A percentile compares a stretch with the other conserved stretches of the same genome.
These are phyloP conservation scores for Harpagifer antarcticus DNA, from an alignment of 2,797 vertebrate genomes.

Conservation along the genomic window DNA sequence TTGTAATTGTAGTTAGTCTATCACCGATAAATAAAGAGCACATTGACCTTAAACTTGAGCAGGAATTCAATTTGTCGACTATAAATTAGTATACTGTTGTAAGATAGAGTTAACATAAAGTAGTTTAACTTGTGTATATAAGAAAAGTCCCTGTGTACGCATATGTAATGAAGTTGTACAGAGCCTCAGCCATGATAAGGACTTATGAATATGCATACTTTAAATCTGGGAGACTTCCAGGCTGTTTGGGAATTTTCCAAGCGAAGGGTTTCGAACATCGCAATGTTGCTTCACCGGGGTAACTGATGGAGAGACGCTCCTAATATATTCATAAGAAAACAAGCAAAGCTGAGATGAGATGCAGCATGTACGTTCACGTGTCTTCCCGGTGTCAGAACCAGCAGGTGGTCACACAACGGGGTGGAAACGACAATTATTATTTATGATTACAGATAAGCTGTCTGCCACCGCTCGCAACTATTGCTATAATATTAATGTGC, in stretches of 20 bases:
- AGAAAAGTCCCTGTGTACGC: constrained; percentile 61
- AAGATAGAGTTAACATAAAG: constrained; percentile 40
- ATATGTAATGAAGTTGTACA: constrained; percentile 72
- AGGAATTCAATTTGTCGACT: constrained; percentile 3
- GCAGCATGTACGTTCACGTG: neutral
- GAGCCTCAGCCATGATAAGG: constrained; percentile 49
- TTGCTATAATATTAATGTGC: neutral
- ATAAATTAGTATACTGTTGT: constrained; percentile 48
- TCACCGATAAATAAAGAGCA: constrained; percentile 17
- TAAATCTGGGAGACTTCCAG: constrained; percentile 57
- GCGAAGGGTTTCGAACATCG: constrained; percentile 32
- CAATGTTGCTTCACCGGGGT: constrained; percentile 20
- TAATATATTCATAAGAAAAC: constrained; percentile 43
- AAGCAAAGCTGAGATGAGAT: constrained; percentile 19
- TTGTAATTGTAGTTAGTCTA: constrained; percentile 21
- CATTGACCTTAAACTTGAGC: constrained; percentile 11
- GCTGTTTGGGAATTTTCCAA: constrained; percentile 60
- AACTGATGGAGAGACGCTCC: constrained; percentile 33
- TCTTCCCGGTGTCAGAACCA: constrained; percentile 25
- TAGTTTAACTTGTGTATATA: constrained; percentile 65
- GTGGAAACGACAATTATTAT: constrained; percentile 28
- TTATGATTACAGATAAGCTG: constrained; percentile 26
- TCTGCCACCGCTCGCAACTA: constrained; percentile 1
- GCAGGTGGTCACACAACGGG: constrained; percentile 49
- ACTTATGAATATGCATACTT: constrained; percentile 75